Evolutionary conservation across 2,797 vertebrate species (phyloP), one percentile per base, ranked within the genome.

Genomic region (Sebastes steindachneri): DNA sequence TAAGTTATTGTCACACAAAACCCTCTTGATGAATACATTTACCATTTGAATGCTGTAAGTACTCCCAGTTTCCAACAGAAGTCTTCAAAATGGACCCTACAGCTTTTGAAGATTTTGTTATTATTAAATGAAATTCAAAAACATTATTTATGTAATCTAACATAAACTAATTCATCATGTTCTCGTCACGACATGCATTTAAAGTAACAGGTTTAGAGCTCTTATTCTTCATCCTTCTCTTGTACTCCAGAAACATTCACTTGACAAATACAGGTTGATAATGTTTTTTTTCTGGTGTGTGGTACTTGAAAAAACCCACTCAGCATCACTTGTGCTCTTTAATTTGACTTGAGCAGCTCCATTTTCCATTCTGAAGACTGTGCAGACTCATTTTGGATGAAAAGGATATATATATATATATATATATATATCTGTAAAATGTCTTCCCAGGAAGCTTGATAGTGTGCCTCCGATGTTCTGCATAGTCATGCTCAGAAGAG

Each of bases 161-260:
- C 3, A 41, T 41, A 41, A 41, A 41, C 37, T 41, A 15, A 41
- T 41, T 41, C 12, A 1, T 41, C 0, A 41, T 41, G 1, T 14
- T 41, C 37, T 41, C 5, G 12, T 41, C 37, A 41, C 37, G 37
- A 41, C 37, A 3, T 41, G 12, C 0, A 15, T 41, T 41, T 41
- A 41, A 41, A 41, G 37, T 6, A 41, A 15, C 37, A 41, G 37
- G 37, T 41, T 41, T 41, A 41, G 37, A 41, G 37, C 37, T 41
- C 37, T 15, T 41, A 41, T 41, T 41, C 37, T 41, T 41, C 37
- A 41, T 41, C 37, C 0, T 41, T 41, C 37, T 41, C 1, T 41
- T 41, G 2, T 97, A 97, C 84, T 88, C 92, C 10, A 97, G 94
- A 41, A 41, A 41, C 37, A 41, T 37, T 37, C 37, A 0, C 12